Evolutionary conservation across 2,797 vertebrate species (phyloP).

Genomic region (Cirrhinus mrigala): DNA sequence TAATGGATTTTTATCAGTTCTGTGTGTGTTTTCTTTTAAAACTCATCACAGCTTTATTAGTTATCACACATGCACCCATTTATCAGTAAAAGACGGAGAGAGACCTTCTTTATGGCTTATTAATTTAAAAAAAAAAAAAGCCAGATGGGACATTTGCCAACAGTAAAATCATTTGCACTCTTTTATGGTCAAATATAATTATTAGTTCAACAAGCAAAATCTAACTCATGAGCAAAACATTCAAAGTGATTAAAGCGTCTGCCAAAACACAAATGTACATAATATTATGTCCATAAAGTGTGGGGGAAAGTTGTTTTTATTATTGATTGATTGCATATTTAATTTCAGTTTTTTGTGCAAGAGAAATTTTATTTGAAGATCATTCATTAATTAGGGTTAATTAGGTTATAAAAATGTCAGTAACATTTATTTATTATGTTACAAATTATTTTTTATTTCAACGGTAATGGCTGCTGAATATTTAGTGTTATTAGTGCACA

Average conservation of each 20-base stretch:
- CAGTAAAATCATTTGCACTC: neutral
- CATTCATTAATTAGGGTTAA: no score
- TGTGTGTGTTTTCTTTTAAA: neutral
- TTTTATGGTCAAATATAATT: neutral
- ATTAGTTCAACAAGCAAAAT: neutral
- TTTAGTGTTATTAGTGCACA: no score
- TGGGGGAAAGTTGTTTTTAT: neutral
- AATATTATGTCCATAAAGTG: neutral
- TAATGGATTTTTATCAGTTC: neutral
- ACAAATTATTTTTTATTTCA: no score
- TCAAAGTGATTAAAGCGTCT: neutral
- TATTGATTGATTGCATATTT: no score
- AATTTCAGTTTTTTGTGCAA: no score
- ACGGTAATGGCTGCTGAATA: no score
- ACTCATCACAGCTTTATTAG: neutral
- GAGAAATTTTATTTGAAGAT: no score
- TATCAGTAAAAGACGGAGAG: neutral
- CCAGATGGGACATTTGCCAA: slow-evolving; percentile 6
- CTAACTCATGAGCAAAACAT: neutral
- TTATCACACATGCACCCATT: neutral
- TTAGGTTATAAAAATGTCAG: no score
- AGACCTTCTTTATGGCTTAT: neutral
- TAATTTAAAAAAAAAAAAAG: neutral
- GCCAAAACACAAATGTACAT: neutral
- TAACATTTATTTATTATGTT: no score